Conservation (phyloP, 1,140 invertebrate genomes). For the Orussus abietinus region DNA sequence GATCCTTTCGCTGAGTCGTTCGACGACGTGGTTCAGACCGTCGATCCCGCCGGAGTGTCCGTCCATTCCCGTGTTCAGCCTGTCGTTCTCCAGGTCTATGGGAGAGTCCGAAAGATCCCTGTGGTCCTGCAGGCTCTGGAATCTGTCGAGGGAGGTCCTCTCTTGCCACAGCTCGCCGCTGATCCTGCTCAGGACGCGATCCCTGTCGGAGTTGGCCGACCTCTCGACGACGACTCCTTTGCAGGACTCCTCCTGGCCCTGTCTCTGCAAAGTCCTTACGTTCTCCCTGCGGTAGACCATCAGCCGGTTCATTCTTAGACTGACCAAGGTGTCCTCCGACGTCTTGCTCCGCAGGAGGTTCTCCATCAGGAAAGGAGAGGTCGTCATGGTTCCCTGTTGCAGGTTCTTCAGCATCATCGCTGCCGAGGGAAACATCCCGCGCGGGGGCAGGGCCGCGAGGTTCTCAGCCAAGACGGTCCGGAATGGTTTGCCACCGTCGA, state of each 20-base stretch:
- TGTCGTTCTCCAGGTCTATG: slow-evolving; percentile 6
- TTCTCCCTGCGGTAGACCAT: too few relatives aligned
- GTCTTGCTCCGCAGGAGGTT: slow-evolving; percentile 54
- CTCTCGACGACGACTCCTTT: not conserved
- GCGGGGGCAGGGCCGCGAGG: too few relatives aligned
- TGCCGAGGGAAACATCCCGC: slow-evolving; percentile 44
- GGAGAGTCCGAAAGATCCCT: slow-evolving; percentile 1
- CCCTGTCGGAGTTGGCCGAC: too few relatives aligned
- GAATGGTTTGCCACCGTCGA: too few relatives aligned
- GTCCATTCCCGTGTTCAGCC: not conserved
- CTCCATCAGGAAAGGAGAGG: slow-evolving; percentile 56
- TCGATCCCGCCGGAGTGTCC: slow-evolving; percentile 5
- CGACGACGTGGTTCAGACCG: slow-evolving; percentile 22
- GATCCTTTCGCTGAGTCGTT: slow-evolving; percentile 42
- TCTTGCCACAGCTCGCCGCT: not conserved
- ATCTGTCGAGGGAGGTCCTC: not conserved
- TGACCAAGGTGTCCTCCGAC: slow-evolving; percentile 37
- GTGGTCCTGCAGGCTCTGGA: not conserved
- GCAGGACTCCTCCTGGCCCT: slow-evolving; percentile 13
- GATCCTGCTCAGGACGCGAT: slow-evolving; percentile 6
- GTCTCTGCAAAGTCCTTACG: too few relatives aligned
- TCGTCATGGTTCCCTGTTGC: slow-evolving; percentile 48
- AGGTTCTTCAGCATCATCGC: slow-evolving; percentile 52
- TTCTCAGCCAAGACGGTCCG: too few relatives aligned
- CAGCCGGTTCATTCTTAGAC: slow-evolving; percentile 48